These are phyloP conservation scores for Columbina picui DNA, from an alignment of 2,113 vertebrate species.

Conservation along the genomic window DNA sequence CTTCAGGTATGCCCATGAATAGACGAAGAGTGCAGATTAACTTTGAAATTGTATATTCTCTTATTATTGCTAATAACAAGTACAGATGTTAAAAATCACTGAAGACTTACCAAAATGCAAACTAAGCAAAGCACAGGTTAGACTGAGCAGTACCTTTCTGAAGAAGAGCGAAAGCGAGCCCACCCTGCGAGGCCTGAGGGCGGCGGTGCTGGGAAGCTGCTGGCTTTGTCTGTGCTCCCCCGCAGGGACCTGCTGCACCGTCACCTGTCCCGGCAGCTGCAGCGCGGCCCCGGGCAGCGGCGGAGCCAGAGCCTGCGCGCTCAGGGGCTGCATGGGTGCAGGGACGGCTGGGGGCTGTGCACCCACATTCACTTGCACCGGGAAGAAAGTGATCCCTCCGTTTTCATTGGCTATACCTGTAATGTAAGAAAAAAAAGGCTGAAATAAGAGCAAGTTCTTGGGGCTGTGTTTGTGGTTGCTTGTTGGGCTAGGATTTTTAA, in stretches of 20 bases:
- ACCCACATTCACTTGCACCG: constrained; percentile 82
- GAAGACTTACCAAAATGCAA: background rate
- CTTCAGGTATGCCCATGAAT: background rate
- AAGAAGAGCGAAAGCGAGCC: constrained; percentile 80
- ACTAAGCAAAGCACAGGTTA: background rate
- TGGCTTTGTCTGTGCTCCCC: constrained; percentile 69
- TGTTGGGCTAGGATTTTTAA: background rate
- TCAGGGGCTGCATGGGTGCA: constrained; percentile 81
- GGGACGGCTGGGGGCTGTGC: constrained; percentile 77
- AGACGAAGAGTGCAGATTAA: background rate
- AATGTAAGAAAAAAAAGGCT: background rate
- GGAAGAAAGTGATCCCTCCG: constrained; percentile 89
- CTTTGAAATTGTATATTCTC: background rate
- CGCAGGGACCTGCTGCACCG: constrained; percentile 70
- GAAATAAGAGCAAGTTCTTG: background rate
- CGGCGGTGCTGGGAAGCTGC: background rate
- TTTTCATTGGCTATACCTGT: constrained; percentile 93
- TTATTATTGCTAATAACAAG: background rate
- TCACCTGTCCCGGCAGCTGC: constrained; percentile 75
- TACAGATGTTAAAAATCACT: background rate
- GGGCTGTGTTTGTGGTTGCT: background rate
- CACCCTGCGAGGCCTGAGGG: constrained; percentile 56
- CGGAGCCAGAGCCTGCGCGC: constrained; percentile 70
- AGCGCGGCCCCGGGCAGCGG: constrained; percentile 69
- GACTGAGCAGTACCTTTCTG: constrained; percentile 75